Percentiles rank a stretch among this genome's conserved stretches.
Conservation (phyloP, 2,113 vertebrate species). For the Bombycilla garrulus region DNA sequence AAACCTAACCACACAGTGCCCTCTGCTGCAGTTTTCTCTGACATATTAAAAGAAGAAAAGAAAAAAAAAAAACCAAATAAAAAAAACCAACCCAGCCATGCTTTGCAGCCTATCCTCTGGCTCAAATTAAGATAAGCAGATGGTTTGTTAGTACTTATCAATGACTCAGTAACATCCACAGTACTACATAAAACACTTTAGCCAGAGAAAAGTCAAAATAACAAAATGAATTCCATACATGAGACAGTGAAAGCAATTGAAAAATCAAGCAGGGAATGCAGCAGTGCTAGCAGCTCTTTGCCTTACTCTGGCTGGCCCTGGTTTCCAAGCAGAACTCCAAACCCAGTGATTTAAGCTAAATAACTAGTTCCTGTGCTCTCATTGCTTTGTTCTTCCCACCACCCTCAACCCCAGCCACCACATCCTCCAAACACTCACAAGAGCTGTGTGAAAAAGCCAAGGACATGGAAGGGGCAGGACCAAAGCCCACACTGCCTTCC, state of each 20-base stretch:
- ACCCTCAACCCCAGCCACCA: background rate
- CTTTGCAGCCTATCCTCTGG: slow-evolving; percentile 20
- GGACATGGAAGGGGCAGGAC: background rate
- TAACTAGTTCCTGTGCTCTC: background rate
- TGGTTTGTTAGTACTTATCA: slow-evolving; percentile 52
- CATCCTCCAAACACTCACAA: background rate
- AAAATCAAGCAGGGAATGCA: background rate
- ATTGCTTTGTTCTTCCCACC: background rate
- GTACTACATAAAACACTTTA: slow-evolving; percentile 40
- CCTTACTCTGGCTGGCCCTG: background rate
- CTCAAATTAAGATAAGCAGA: slow-evolving; percentile 53
- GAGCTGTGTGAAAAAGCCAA: background rate
- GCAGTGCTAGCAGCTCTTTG: background rate
- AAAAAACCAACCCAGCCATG: background rate
- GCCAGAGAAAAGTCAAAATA: slow-evolving; percentile 25
- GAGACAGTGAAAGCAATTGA: background rate
- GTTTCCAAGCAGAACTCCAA: background rate
- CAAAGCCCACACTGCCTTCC: accelerated
- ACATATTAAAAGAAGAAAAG: background rate
- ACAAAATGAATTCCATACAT: background rate
- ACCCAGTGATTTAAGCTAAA: background rate
- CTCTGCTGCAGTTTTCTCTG: slow-evolving; percentile 62
- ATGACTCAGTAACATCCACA: slow-evolving; percentile 44
- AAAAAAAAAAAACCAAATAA: background rate
- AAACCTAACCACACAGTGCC: slow-evolving; percentile 71